phyloP scores from a whole-genome alignment of 2,888 invertebrate genomes.

The Biston betularia region DNA sequence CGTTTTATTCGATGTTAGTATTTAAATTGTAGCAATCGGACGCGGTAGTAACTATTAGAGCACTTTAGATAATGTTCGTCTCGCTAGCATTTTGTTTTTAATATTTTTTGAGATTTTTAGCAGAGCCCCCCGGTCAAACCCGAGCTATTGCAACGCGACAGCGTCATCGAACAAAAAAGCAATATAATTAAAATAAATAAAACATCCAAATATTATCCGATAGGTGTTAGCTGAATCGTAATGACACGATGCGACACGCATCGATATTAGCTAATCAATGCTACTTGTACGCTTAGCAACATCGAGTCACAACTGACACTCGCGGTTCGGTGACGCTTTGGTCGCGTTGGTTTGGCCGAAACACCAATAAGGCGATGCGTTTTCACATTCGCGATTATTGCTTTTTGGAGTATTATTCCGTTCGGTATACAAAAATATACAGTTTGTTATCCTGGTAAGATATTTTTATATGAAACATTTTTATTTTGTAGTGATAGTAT shows the following conservation, averaged over 20 bases:
- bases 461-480: constrained; percentile 80
- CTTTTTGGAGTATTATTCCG: constrained; percentile 80
- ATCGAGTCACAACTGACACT: not conserved
- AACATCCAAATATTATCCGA: too few species aligned
- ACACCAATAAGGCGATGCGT: constrained; percentile 48
- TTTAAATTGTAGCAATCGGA: constrained; percentile 72
- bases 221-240: too few species aligned
- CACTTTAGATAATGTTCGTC: constrained; percentile 79
- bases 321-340: not conserved
- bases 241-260: too few species aligned
- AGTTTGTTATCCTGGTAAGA: constrained; percentile 85
- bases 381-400: constrained; percentile 55
- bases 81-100: constrained; percentile 79
- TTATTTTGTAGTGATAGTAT: constrained; percentile 83
- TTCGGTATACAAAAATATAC: constrained; percentile 81
- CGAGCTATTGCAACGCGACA: not conserved
- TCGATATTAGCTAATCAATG: too few species aligned
- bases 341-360: constrained; percentile 39
- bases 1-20: constrained; percentile 80
- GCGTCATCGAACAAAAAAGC: not conserved
- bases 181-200: not conserved
- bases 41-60: constrained; percentile 84
- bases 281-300: not conserved
- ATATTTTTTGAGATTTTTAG: constrained; percentile 77
- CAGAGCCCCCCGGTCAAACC: constrained; percentile 42